Base-by-base conservation (phyloP, 35 echinoderm and acorn worm species). In the Apostichopus japonicus region DNA sequence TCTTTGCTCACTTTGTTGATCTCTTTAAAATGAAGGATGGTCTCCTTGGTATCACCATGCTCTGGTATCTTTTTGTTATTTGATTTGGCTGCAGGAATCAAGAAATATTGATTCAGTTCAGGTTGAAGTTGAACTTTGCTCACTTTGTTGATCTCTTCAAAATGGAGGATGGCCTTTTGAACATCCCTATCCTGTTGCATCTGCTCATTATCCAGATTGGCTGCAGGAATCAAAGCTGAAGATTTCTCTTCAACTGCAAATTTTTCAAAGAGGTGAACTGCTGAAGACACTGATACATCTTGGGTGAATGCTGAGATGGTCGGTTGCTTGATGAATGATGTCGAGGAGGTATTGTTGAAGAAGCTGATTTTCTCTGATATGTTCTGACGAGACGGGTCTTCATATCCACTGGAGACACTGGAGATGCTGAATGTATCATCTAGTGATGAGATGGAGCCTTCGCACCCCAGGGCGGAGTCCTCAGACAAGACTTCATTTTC, bases 261-360 rank as follows among this genome's bases (percentile, higher is more conserved):
- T 54, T 44, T 80, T 80, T 80, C 78, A 80, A 55, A 80, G 78
- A 53, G 78, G 3, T 80, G 78, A 80, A 80, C 78, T 54, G 33
- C 54, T 15, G 78, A 80, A 80, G 78, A 54, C 6, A 80, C 78
- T 80, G 78, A 80, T 16, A 80, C 78, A 53, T 80, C 23, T 15
- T 53, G 54, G 21, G 15, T 24, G 78, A 80, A 16, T 13, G 14
- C 4, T 6, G 21, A 6, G 13, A 53, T 11, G 51, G 4, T 80
- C 15, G 7, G 16, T 80, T 27, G 78, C 14, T 80, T 80, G 24
- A 16, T 80, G 27, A 80, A 80, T 80, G 9, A 33, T 24, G 78
- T 52, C 3, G 78, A 80, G 7, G 57, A 11, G 17, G 78, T 52
- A 6, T 14, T 24, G 14, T 27, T 53, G 78, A 80, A 80, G 17